Evolutionary conservation across 2,113 vertebrate species (phyloP).

Genomic region (Ammospiza nelsoni): DNA sequence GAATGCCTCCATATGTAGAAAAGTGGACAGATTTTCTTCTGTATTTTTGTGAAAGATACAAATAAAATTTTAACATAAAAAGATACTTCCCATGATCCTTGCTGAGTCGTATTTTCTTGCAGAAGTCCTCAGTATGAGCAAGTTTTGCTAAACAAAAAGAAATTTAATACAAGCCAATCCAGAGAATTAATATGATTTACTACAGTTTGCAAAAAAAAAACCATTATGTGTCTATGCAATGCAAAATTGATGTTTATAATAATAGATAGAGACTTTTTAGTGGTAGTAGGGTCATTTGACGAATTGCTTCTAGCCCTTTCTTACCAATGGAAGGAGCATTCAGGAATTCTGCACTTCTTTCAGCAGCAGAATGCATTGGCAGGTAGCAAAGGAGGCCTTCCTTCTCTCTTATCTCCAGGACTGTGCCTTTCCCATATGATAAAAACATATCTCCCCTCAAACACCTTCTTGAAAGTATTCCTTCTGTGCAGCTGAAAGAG

Average conservation of each 20-base stretch:
- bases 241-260: background rate
- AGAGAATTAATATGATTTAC: background rate
- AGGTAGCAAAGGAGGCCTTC: background rate
- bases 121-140: background rate
- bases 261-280: background rate
- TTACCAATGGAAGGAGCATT: background rate
- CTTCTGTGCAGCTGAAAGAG: background rate
- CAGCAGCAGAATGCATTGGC: background rate
- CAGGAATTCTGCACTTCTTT: background rate
- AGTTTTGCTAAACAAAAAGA: background rate
- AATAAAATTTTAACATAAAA: background rate
- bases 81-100: background rate
- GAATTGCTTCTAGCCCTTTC: background rate
- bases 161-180: background rate
- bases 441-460: background rate
- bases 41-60: background rate
- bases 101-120: background rate
- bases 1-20: background rate
- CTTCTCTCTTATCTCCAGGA: background rate
- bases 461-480: background rate
- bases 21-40: background rate
- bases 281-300: background rate
- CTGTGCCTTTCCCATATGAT: background rate
- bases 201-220: background rate
- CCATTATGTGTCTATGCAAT: background rate